Conservation (phyloP, 2,113 vertebrate species). For the Elanus axillaris region DNA sequence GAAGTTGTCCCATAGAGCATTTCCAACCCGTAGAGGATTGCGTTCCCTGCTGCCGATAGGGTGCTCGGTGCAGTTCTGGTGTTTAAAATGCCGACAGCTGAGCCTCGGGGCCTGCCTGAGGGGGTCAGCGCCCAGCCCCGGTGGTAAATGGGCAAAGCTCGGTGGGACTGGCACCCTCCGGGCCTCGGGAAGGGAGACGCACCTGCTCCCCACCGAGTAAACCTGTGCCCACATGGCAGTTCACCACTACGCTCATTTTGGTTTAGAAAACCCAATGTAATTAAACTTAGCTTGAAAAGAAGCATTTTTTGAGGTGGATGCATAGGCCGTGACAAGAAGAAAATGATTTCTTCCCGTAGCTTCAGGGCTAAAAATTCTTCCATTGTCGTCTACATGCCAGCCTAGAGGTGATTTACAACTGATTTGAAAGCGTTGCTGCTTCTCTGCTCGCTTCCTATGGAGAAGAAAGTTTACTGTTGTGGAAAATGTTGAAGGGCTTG, state of each 20-base stretch:
- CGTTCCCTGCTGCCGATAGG: accelerated
- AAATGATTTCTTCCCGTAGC: neutral
- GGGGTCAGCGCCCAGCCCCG: neutral
- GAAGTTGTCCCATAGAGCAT: accelerated
- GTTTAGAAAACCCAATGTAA: accelerated
- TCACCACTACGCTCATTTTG: accelerated
- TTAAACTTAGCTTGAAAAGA: neutral
- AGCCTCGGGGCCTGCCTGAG: accelerated
- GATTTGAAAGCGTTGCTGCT: neutral
- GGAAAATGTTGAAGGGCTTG: neutral
- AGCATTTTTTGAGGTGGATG: neutral
- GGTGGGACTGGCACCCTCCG: accelerated
- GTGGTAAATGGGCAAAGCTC: accelerated
- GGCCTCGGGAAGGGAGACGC: too few relatives aligned
- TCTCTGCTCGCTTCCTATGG: neutral
- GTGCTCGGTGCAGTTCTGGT: neutral
- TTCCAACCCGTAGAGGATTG: accelerated
- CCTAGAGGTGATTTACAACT: neutral
- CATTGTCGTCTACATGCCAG: accelerated
- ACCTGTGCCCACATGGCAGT: accelerated
- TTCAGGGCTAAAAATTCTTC: neutral
- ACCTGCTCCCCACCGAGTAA: accelerated
- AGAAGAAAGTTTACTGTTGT: neutral
- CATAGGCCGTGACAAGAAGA: neutral
- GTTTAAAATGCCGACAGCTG: accelerated